Base-by-base conservation (phyloP, 2,888 invertebrate species). In the Rhopalosiphum nymphaeae region DNA sequence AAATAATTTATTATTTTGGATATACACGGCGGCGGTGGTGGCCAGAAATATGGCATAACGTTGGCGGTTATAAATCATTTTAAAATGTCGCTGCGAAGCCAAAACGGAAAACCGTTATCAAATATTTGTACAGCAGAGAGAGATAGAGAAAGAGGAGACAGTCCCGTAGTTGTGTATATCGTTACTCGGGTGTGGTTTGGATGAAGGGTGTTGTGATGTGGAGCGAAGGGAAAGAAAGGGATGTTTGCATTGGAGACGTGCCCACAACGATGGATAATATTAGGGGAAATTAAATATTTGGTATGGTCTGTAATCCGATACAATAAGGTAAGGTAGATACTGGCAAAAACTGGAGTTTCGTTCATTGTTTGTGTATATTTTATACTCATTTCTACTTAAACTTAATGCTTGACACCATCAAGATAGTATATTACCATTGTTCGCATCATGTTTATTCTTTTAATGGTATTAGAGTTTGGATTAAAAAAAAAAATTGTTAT, bases 21-120 rank as follows among this genome's bases (percentile, higher is more conserved):
- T 94, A 53, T 91, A 87, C 86, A 85, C 42, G 85, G 61, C 25
- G 92, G 78, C 42, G 85, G 61, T n/a, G 90, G 92, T 21, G 90
- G 85, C 90, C 90, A 94, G 93, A 94, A 91, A 91, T 90, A 94
- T 94, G 94, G 94, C 94, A 86, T 91, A 94, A 94, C 94, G 94
- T 91, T 42, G 57, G 89, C 85, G 84, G 89, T 90, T 94, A 94
- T 94, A 94, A 94, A 94, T 94, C 94, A 94, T 94, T 94, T 94
- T 94, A 94, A 94, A 94, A 94, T 94, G 94, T 94, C 94, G 94
- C 90, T 86, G 61, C 42, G 91, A 94, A 91, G 94, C 94, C 94
- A 94, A 94, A 94, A 94, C 94, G 94, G 94, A 94, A 94, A 94
- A 94, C 94, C 94, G 94, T 94, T 94, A 94, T 94, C 94, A 94